phyloP scores from a whole-genome alignment of 2,888 invertebrate species.

The Conus canariensis region DNA sequence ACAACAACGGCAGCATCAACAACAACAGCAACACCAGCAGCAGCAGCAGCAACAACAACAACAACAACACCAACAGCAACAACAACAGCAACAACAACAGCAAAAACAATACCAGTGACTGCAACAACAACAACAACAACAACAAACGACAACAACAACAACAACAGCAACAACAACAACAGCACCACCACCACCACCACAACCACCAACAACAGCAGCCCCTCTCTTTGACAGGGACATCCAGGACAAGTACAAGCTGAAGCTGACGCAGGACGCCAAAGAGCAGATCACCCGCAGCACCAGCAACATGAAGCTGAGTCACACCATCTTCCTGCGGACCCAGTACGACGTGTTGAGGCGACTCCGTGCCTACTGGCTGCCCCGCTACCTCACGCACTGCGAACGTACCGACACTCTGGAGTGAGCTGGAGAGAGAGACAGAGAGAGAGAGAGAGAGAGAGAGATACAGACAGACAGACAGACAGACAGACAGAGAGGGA shows the following conservation, averaged over 20 bases:
- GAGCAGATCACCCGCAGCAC: constrained; percentile 72
- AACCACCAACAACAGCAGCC: no score
- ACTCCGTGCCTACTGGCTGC: constrained; percentile 78
- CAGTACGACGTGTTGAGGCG: constrained; percentile 78
- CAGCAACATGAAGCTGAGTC: constrained; percentile 71
- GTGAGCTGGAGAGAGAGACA: constrained; percentile 8
- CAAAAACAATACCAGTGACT: no score
- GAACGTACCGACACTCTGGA: constrained; percentile 65
- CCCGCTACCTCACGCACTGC: constrained; percentile 75
- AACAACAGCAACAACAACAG: no score
- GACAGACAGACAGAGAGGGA: not conserved
- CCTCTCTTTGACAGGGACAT: constrained; percentile 69
- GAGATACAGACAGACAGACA: not conserved
- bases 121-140: no score
- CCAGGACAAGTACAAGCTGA: constrained; percentile 76
- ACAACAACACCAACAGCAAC: no score
- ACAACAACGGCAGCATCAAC: no score
- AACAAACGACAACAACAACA: no score
- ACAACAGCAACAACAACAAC: no score
- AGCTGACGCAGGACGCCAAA: constrained; percentile 74
- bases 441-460: not conserved
- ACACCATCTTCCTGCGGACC: constrained; percentile 77
- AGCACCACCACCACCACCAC: no score
- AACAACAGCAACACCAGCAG: no score
- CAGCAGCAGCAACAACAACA: no score